A percentile compares a stretch with the other conserved stretches of the same genome.
Conservation (phyloP, 2,113 vertebrate species). For the Gasterosteus nipponicus region DNA sequence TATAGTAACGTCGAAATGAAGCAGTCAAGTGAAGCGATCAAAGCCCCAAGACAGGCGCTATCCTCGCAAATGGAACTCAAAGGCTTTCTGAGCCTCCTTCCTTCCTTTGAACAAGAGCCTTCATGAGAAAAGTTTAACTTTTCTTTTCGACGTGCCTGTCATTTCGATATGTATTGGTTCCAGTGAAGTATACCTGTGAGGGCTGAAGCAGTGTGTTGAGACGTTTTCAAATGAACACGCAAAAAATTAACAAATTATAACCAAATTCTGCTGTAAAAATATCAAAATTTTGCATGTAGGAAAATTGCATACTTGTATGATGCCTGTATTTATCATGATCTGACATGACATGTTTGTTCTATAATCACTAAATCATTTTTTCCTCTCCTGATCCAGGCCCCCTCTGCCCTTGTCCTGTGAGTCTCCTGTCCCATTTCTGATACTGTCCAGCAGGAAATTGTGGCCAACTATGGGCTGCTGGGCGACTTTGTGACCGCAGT, state of each 20-base stretch:
- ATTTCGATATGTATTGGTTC: not conserved
- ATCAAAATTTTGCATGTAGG: not conserved
- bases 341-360: no score
- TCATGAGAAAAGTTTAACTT: not conserved
- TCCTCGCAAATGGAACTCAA: no score
- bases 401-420: conserved; percentile 22
- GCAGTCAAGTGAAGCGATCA: no score
- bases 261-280: not conserved
- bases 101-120: not conserved
- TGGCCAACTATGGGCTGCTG: conserved; percentile 35
- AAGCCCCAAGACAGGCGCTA: no score
- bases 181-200: not conserved
- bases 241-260: not conserved
- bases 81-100: not conserved
- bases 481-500: conserved; percentile 68
- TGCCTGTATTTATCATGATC: no score
- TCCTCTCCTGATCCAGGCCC: not conserved
- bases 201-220: not conserved
- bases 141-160: not conserved
- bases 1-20: not conserved
- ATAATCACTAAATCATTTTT: no score
- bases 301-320: not conserved
- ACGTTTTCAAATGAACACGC: not conserved
- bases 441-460: conserved; percentile 35
- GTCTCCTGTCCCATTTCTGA: conserved; percentile 34